These are phyloP conservation scores for Raja brachyura DNA, from an alignment of 2,113 vertebrate genomes.

Conservation along the genomic window DNA sequence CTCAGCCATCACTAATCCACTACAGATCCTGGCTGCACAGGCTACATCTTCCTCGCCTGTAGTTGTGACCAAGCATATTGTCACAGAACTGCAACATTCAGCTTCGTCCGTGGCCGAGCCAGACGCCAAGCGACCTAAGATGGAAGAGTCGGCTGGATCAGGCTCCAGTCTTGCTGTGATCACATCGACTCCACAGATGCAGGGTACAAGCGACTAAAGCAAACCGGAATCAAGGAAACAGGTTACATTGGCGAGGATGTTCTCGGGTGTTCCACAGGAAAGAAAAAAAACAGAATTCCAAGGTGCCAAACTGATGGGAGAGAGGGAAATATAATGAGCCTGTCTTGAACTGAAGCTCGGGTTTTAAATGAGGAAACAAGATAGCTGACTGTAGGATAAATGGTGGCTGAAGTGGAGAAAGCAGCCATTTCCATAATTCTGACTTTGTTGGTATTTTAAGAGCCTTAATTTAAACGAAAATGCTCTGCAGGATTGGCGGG, in stretches of 20 bases:
- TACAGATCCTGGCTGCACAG: constrained; percentile 91
- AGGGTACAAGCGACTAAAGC: constrained; percentile 63
- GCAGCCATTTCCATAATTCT: constrained; percentile 3
- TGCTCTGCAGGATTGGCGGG: constrained; percentile 8
- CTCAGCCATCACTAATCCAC: constrained; percentile 77
- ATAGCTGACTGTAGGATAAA: constrained; percentile 23
- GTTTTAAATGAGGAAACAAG: constrained; percentile 29
- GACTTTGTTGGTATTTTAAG: constrained; percentile 30
- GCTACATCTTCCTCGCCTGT: constrained; percentile 87
- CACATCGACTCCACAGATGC: constrained; percentile 61
- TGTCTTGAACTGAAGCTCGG: constrained; percentile 3
- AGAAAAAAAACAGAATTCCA: constrained; percentile 38
- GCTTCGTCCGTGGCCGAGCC: constrained; percentile 62
- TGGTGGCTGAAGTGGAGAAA: background rate
- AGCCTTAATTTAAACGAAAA: constrained; percentile 36
- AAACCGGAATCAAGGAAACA: constrained; percentile 47
- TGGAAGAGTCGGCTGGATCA: constrained; percentile 64
- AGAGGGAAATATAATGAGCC: background rate
- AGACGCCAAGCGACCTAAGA: constrained; percentile 71
- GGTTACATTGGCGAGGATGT: constrained; percentile 39
- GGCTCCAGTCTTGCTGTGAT: constrained; percentile 67
- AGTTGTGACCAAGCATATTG: constrained; percentile 67
- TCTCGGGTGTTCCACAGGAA: constrained; percentile 40
- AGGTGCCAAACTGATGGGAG: constrained; percentile 44
- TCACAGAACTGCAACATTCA: constrained; percentile 55